Percentiles rank a stretch among this genome's conserved stretches.
phyloP scores from a whole-genome alignment of 2,113 vertebrate genomes.

The Anguilla rostrata region DNA sequence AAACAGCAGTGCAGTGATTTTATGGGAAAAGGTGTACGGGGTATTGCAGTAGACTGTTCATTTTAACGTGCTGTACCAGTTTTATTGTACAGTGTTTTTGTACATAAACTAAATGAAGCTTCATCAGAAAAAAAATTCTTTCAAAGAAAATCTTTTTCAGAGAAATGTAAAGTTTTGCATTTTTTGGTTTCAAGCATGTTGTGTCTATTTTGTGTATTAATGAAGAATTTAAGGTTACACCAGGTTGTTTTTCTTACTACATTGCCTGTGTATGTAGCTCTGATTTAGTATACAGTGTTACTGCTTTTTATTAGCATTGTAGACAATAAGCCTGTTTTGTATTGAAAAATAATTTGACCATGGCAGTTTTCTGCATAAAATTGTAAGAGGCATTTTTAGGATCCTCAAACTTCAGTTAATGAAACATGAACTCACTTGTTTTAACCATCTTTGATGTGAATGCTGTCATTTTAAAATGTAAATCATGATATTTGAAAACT shows the following conservation, averaged over 20 bases:
- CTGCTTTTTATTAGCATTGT: conserved; percentile 93
- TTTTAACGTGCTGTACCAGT: conserved; percentile 87
- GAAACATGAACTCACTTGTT: conserved; percentile 86
- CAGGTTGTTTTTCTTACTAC: conserved; percentile 89
- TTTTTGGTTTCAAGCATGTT: conserved; percentile 98
- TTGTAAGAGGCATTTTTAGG: conserved; percentile 64
- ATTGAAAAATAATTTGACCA: conserved; percentile 73
- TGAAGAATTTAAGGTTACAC: conserved; percentile 98
- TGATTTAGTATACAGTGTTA: conserved; percentile 91
- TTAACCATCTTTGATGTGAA: conserved; percentile 89
- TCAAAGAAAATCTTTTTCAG: conserved; percentile 86
- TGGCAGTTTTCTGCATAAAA: conserved; percentile 86
- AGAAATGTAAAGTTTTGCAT: conserved; percentile 92
- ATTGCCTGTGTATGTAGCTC: conserved; percentile 88
- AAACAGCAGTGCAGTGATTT: conserved; percentile 82
- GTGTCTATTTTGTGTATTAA: conserved; percentile 98
- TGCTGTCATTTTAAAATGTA: conserved; percentile 95
- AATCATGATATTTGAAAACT: conserved; percentile 80
- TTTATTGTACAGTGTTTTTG: conserved; percentile 95
- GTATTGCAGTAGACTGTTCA: conserved; percentile 86
- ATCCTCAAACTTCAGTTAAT: conserved; percentile 77
- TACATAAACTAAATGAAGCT: conserved; percentile 92
- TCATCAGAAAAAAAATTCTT: conserved; percentile 90
- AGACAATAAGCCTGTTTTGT: conserved; percentile 90
- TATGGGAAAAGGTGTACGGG: conserved; percentile 78